Percentiles rank a stretch among this genome's conserved stretches.
phyloP scores from a whole-genome alignment of 2,113 vertebrate genomes.

The Tupaia chinensis region DNA sequence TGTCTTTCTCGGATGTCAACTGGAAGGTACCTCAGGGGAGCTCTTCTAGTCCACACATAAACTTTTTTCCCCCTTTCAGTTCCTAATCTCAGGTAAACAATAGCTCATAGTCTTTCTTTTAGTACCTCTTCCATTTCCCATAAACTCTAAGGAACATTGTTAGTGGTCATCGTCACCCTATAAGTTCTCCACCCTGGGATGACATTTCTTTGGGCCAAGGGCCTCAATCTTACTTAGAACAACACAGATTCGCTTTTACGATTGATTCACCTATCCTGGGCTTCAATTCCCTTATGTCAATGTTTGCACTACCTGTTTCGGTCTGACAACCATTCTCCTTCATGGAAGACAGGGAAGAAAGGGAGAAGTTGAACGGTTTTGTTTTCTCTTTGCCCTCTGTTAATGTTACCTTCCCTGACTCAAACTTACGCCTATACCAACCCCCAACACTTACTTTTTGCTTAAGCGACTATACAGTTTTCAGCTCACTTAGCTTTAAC shows the following conservation, averaged over 20 bases:
- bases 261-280: background rate
- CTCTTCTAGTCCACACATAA: background rate
- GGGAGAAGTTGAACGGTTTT: background rate
- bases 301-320: slow-evolving; percentile 19
- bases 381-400: background rate
- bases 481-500: background rate
- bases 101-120: background rate
- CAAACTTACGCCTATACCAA: rapidly evolving
- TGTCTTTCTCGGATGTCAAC: background rate
- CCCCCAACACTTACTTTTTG: background rate
- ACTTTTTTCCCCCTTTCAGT: no score
- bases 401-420: background rate
- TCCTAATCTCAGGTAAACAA: background rate
- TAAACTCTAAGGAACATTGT: background rate
- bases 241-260: slow-evolving; percentile 40
- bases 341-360: background rate
- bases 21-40: background rate
- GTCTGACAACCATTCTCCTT: background rate
- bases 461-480: background rate
- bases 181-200: background rate
- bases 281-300: slow-evolving; percentile 22
- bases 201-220: background rate
- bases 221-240: background rate
- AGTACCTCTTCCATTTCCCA: background rate
- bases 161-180: background rate